A percentile compares a stretch with the other conserved stretches of the same genome.
These are phyloP conservation scores for Crocallis elinguaria DNA, from an alignment of 2,888 invertebrate species.

Conservation along the genomic window DNA sequence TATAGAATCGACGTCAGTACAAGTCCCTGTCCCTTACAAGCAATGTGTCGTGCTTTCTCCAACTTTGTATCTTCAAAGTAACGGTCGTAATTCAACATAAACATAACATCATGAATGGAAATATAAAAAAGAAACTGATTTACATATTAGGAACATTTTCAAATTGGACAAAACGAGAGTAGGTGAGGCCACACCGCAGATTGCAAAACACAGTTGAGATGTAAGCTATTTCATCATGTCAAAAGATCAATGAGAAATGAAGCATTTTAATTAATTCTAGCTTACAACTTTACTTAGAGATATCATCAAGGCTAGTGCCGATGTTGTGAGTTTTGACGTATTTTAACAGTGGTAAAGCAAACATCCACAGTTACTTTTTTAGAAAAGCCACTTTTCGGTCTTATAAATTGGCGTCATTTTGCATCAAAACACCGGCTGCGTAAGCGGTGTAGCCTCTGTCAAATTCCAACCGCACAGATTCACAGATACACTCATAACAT, in stretches of 20 bases:
- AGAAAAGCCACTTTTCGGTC: background rate
- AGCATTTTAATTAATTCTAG: background rate
- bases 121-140: background rate
- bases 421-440: background rate
- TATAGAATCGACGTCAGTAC: slow-evolving; percentile 55
- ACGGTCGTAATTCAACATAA: slow-evolving; percentile 54
- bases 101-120: slow-evolving; percentile 1
- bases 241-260: background rate
- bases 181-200: slow-evolving; percentile 7
- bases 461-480: slow-evolving; percentile 59
- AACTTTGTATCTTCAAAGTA: slow-evolving; percentile 50
- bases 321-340: too few relatives aligned
- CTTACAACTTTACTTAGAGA: background rate
- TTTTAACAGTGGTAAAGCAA: too few relatives aligned
- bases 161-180: background rate
- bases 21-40: slow-evolving; percentile 56
- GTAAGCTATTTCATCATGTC: background rate
- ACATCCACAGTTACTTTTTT: too few relatives aligned
- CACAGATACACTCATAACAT: slow-evolving; percentile 62
- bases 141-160: background rate
- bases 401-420: too few relatives aligned
- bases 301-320: background rate
- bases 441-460: slow-evolving; percentile 12
- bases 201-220: background rate
- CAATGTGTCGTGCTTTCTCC: slow-evolving; percentile 61